Evolutionary conservation across 2,113 vertebrate genomes (phyloP), one percentile per base, ranked within the genome.

Genomic region (Dasyprocta punctata): DNA sequence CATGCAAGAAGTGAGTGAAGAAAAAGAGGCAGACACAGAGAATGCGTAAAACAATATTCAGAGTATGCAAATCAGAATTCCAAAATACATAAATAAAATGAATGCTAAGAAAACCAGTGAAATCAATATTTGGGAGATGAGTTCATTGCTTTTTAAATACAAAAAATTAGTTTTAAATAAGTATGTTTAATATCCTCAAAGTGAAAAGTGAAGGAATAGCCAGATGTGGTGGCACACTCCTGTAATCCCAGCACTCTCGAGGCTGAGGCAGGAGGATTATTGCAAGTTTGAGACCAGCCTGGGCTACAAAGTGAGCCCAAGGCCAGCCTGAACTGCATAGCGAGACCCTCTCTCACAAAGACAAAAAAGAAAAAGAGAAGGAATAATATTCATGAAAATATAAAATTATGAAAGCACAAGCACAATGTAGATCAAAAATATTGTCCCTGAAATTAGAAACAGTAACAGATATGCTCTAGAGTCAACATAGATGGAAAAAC

Each of bases 131-230:
- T 77, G 22, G 47, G 11, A 92, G 65, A 85, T 80, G 38, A 71
- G 24, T 90, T 89, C 11, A 84, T 28, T 82, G 80, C 10, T 7
- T 87, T 47, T 69, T 63, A 90, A 95, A 65, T 86, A n/a, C 61
- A 95, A 93, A 56, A 8, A 75, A 86, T 73, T 85, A 36, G 17
- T 92, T 85, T 58, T 80, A 82, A 90, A 52, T 69, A 85, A 82
- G 4, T 22, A 47, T 86, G 7, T 54, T 95, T 61, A 22, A 41
- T 71, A 63, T 38, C 7, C 49, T 95, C 61, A 47, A 33, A 75
- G 33, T 24, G 20, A 54, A 91, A 24, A 94, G 16, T 44, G 36
- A 84, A 85, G 36, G 17, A 56, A 56, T 56, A 56, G 54, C 54
- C 17, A 5, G 17, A 19, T 56, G 54, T 56, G 54, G 17, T 56